Evolutionary conservation across 2,797 vertebrate genomes (phyloP).

Genomic region (Tokudaia tokunoshimensis): DNA sequence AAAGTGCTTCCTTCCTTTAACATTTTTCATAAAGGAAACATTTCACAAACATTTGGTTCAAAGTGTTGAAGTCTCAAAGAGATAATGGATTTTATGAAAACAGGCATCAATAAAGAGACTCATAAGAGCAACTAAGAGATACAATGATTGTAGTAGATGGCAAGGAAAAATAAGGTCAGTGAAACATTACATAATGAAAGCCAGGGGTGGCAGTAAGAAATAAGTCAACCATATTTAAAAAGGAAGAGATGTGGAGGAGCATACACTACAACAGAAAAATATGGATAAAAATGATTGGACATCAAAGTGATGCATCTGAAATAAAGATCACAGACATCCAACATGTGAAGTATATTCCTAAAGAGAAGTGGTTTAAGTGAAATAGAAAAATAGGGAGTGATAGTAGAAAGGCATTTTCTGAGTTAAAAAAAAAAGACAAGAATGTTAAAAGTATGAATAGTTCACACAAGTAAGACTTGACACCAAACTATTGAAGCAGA

Average conservation of each 20-base stretch:
- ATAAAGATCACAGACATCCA: neutral
- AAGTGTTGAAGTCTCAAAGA: neutral
- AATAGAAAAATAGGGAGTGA: neutral
- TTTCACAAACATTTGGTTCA: neutral
- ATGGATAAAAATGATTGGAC: neutral
- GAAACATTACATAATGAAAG: conserved; percentile 5
- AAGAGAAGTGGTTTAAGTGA: neutral
- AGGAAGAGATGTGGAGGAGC: neutral
- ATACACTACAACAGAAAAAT: neutral
- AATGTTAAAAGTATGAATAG: neutral
- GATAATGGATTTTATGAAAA: neutral
- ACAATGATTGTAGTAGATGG: neutral
- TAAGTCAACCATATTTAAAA: neutral
- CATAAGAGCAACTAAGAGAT: neutral
- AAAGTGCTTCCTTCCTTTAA: neutral
- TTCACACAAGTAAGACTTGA: neutral
- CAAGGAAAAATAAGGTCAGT: too few relatives aligned
- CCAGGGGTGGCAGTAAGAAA: neutral
- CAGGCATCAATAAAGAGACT: neutral
- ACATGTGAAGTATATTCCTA: neutral
- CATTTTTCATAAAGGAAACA: neutral
- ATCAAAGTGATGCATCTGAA: neutral
- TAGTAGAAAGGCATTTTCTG: neutral
- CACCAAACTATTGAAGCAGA: conserved; percentile 30
- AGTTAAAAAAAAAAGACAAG: conserved; percentile 8